These are phyloP conservation scores for Malurus elegans DNA, from an alignment of 2,113 vertebrate genomes.

Conservation along the genomic window DNA sequence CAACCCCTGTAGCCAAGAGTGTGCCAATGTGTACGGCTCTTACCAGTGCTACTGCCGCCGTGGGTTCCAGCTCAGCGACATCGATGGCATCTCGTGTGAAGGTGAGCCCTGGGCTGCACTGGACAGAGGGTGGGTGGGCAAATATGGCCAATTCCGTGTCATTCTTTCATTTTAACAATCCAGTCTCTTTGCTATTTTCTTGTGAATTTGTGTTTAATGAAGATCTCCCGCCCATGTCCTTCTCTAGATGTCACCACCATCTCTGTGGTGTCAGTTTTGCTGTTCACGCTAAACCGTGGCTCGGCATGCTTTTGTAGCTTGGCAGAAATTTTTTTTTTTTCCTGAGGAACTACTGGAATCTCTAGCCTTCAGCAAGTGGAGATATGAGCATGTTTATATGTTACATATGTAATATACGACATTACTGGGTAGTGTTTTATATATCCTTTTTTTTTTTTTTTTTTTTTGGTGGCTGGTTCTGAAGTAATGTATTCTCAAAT, in stretches of 20 bases:
- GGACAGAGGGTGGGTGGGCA: neutral
- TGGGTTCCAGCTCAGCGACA: conserved; percentile 95
- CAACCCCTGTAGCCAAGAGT: conserved; percentile 93
- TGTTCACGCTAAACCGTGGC: neutral
- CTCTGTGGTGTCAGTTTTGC: neutral
- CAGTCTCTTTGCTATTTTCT: neutral
- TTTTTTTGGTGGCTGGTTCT: neutral
- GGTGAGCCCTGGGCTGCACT: conserved; percentile 66
- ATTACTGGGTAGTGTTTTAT: neutral
- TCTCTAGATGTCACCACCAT: neutral
- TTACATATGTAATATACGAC: neutral
- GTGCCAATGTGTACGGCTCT: conserved; percentile 94
- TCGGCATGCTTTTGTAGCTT: neutral
- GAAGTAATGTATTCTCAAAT: neutral
- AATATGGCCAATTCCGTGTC: neutral
- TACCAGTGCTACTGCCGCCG: conserved; percentile 98
- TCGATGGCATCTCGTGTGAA: conserved; percentile 92
- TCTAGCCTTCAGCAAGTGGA: neutral
- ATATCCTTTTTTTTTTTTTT: neutral
- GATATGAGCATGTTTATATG: neutral
- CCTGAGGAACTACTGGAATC: neutral
- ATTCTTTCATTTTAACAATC: neutral
- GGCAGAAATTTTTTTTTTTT: neutral
- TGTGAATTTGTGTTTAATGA: neutral
- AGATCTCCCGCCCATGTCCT: neutral